Evolutionary conservation across 2,113 vertebrate species (phyloP).

Genomic region (Leuciscus idus): DNA sequence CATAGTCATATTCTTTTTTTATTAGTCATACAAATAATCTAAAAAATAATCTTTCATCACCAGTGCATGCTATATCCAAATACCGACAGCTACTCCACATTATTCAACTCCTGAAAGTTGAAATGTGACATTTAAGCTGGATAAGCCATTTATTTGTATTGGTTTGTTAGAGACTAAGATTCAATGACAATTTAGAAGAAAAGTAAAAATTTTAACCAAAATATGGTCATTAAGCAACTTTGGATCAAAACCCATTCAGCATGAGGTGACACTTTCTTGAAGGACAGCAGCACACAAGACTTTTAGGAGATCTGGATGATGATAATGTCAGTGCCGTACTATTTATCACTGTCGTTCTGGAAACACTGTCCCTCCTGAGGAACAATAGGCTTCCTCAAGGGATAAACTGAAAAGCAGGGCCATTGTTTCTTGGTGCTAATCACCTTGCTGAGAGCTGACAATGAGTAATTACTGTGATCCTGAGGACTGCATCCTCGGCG

Average conservation of each 20-base stretch:
- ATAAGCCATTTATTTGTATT: neutral
- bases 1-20: neutral
- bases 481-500: neutral
- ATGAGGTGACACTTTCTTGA: constrained; percentile 2
- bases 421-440: constrained; percentile 36
- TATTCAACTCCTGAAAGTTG: too few species aligned
- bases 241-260: constrained; percentile 2
- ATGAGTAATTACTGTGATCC: constrained; percentile 27
- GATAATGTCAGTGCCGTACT: constrained; percentile 30
- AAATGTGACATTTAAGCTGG: too few species aligned
- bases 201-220: neutral
- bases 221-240: neutral
- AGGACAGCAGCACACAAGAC: neutral
- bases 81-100: too few species aligned
- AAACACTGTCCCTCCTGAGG: neutral
- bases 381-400: constrained; percentile 28
- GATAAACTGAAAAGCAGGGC: constrained; percentile 30
- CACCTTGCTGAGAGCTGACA: constrained; percentile 26
- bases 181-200: neutral
- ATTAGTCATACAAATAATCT: too few species aligned
- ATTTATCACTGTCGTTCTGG: constrained; percentile 53
- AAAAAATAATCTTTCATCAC: too few species aligned
- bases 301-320: constrained; percentile 27
- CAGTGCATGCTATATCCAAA: too few species aligned
- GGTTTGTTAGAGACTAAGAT: neutral